Evolutionary conservation across 2,888 invertebrate species (phyloP).

Genomic region (Cheilosia vernalis): DNA sequence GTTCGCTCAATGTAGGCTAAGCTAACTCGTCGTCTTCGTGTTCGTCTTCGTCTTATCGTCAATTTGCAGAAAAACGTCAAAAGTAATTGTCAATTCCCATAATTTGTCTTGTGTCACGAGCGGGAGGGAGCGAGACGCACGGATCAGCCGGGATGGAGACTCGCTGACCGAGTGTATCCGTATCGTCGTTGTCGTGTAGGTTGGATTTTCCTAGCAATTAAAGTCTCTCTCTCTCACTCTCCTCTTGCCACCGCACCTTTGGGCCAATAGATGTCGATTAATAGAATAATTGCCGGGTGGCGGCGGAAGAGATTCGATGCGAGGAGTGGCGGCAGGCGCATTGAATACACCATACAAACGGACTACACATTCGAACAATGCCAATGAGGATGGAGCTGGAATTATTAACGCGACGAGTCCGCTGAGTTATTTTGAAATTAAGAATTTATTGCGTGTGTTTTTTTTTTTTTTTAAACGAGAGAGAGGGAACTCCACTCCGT

Average conservation of each 20-base stretch:
- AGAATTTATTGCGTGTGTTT: slow-evolving; percentile 62
- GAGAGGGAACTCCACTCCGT: slow-evolving; percentile 61
- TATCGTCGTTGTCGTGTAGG: slow-evolving; percentile 43
- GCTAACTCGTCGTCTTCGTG: slow-evolving; percentile 31
- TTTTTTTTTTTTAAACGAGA: neutral
- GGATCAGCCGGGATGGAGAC: neutral
- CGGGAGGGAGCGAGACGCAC: neutral
- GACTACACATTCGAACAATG: slow-evolving; percentile 55
- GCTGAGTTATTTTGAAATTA: slow-evolving; percentile 72
- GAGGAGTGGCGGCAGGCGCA: slow-evolving; percentile 19
- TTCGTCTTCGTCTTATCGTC: slow-evolving; percentile 62
- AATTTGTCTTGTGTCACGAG: slow-evolving; percentile 67
- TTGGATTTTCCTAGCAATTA: slow-evolving; percentile 60
- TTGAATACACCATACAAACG: neutral
- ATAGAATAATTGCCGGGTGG: slow-evolving; percentile 68
- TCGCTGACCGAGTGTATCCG: slow-evolving; percentile 31
- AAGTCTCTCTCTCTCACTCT: slow-evolving; percentile 4
- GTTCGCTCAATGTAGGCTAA: slow-evolving; percentile 54
- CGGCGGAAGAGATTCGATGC: slow-evolving; percentile 39
- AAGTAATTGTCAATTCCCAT: slow-evolving; percentile 72
- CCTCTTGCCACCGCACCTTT: neutral
- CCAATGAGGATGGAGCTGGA: slow-evolving; percentile 67
- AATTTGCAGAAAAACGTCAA: slow-evolving; percentile 71
- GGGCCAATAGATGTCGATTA: slow-evolving; percentile 68
- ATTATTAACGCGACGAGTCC: slow-evolving; percentile 53